Evolutionary conservation across 2,888 invertebrate species (phyloP).

Genomic region (Coelopa pilipes): DNA sequence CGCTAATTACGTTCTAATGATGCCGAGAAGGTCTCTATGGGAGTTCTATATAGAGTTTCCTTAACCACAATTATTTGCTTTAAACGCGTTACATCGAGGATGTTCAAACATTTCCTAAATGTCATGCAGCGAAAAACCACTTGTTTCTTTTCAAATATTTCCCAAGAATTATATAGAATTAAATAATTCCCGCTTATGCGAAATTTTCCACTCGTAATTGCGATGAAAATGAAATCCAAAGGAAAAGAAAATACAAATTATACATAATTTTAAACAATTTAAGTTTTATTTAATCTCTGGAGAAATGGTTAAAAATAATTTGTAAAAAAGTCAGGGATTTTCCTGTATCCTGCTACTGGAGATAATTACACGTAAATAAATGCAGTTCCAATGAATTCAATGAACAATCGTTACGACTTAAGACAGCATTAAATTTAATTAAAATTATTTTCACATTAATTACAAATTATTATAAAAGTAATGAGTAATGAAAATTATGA

Average conservation of each 20-base stretch:
- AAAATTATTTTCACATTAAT: neutral
- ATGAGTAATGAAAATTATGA: slow-evolving; percentile 38
- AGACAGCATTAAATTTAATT: too few relatives aligned
- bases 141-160: neutral
- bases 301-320: slow-evolving; percentile 34
- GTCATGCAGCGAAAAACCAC: too few relatives aligned
- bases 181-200: neutral
- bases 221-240: slow-evolving; percentile 18
- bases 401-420: too few relatives aligned
- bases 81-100: neutral
- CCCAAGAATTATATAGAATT: neutral
- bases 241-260: slow-evolving; percentile 20
- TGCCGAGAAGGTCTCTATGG: neutral
- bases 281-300: neutral
- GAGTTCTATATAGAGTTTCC: neutral
- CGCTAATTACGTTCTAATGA: neutral
- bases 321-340: slow-evolving; percentile 45
- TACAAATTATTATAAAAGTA: slow-evolving; percentile 46
- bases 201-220: slow-evolving; percentile 40
- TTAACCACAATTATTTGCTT: neutral
- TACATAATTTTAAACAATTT: slow-evolving; percentile 18
- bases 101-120: neutral
- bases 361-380: neutral
- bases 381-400: too few relatives aligned
- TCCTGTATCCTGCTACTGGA: slow-evolving; percentile 34